phyloP scores from a whole-genome alignment of 2,113 vertebrate species.

The Rhea americana region DNA sequence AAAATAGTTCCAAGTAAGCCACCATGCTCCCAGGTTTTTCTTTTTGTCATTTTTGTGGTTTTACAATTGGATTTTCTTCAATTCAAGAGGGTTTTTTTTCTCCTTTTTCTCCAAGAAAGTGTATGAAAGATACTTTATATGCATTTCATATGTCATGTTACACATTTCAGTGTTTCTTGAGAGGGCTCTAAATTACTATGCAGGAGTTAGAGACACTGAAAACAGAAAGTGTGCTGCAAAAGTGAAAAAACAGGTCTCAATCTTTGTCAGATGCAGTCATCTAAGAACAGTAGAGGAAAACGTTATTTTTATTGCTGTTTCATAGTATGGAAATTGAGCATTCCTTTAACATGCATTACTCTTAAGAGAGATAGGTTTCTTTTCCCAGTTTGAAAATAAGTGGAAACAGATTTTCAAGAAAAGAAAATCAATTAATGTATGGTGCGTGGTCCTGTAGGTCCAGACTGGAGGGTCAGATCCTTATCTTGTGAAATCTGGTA shows the following conservation, averaged over 20 bases:
- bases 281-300: neutral
- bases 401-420: neutral
- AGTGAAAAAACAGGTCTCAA: neutral
- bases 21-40: neutral
- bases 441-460: neutral
- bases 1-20: neutral
- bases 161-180: neutral
- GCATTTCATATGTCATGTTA: neutral
- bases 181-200: neutral
- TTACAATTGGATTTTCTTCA: neutral
- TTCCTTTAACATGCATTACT: neutral
- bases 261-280: neutral
- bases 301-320: neutral
- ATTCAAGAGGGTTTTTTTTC: neutral
- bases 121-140: neutral
- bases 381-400: neutral
- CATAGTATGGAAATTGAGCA: neutral
- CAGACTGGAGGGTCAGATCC: neutral
- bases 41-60: neutral
- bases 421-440: neutral
- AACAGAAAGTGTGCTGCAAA: constrained; percentile 3
- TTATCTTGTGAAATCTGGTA: neutral
- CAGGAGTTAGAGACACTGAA: neutral
- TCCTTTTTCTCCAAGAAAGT: neutral
- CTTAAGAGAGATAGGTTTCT: neutral